A percentile compares a stretch with the other conserved stretches of the same genome.
Evolutionary conservation across 2,797 vertebrate genomes (phyloP).

Genomic region (Typhlichthys subterraneus): DNA sequence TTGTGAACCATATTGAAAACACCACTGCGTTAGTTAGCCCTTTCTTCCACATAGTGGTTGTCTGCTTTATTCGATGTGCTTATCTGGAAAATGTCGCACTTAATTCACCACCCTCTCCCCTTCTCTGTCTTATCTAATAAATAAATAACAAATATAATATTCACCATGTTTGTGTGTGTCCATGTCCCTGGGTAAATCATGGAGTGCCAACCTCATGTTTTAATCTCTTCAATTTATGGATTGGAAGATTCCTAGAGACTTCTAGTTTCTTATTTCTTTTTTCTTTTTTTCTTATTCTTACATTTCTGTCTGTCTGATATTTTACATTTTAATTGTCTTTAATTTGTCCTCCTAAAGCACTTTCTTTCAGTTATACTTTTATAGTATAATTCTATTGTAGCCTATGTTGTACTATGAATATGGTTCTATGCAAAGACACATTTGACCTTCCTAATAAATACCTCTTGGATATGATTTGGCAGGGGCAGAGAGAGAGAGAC

Average conservation of each 20-base stretch:
- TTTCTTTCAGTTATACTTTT: too few relatives aligned
- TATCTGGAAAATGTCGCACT: too few relatives aligned
- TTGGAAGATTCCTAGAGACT: too few relatives aligned
- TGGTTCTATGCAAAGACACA: conserved; percentile 34
- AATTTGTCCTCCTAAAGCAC: too few relatives aligned
- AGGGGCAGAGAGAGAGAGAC: conserved; percentile 32
- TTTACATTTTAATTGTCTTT: too few relatives aligned
- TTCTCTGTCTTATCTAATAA: not conserved
- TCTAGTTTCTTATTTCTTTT: too few relatives aligned
- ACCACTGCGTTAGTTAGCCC: conserved; percentile 34
- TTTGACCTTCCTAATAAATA: conserved; percentile 29
- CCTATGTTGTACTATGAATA: conserved; percentile 11
- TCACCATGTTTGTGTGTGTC: not conserved
- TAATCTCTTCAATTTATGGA: conserved; percentile 38
- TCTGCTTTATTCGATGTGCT: too few relatives aligned
- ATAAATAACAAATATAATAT: conserved; percentile 35
- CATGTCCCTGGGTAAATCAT: not conserved
- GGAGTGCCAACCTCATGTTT: conserved; percentile 32
- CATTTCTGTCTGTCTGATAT: too few relatives aligned
- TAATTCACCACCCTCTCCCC: not conserved
- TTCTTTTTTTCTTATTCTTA: too few relatives aligned
- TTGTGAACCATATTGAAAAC: conserved; percentile 48
- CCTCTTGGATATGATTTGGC: conserved; percentile 53
- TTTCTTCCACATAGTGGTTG: not conserved
- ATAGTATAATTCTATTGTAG: too few relatives aligned